Percentiles rank a stretch among this genome's conserved stretches.
These are phyloP conservation scores for Hyperopisus bebe DNA, from an alignment of 2,113 vertebrate genomes.

Conservation along the genomic window DNA sequence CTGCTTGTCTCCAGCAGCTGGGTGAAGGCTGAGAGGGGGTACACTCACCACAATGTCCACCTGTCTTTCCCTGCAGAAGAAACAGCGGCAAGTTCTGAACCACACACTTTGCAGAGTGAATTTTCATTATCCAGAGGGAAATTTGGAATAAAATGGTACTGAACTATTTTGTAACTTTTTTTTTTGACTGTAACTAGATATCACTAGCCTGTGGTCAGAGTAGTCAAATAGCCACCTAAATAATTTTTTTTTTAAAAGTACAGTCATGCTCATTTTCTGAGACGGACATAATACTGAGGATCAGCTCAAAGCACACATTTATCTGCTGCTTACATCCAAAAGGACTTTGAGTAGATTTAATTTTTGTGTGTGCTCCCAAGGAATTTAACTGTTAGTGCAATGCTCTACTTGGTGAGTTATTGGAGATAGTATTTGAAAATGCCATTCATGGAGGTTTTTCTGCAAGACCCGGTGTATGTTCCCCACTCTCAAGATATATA, in stretches of 20 bases:
- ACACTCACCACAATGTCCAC: conserved; percentile 61
- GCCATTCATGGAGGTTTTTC: not conserved
- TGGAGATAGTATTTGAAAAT: not conserved
- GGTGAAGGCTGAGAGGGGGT: conserved; percentile 47
- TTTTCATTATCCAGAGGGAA: not conserved
- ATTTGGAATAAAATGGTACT: not conserved
- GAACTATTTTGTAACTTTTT: not conserved
- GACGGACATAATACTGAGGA: not conserved
- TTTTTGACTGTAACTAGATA: not conserved
- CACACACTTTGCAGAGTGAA: not conserved
- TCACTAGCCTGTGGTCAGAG: not conserved
- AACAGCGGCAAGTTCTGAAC: not conserved
- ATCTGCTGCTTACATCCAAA: not conserved
- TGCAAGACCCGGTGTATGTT: not conserved
- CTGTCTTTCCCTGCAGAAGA: conserved; percentile 62
- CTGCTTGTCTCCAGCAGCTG: conserved; percentile 66
- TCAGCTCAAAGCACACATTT: not conserved
- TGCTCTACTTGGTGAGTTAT: not conserved
- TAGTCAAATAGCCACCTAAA: not conserved
- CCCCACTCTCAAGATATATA: not conserved
- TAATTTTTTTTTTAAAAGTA: not conserved
- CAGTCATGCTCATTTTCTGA: not conserved
- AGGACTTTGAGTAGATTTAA: not conserved
- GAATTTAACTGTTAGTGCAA: not conserved
- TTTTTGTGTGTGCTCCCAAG: not conserved